These are phyloP conservation scores for Hoplodrina ambigua DNA, from an alignment of 2,888 invertebrate species.

Conservation along the genomic window DNA sequence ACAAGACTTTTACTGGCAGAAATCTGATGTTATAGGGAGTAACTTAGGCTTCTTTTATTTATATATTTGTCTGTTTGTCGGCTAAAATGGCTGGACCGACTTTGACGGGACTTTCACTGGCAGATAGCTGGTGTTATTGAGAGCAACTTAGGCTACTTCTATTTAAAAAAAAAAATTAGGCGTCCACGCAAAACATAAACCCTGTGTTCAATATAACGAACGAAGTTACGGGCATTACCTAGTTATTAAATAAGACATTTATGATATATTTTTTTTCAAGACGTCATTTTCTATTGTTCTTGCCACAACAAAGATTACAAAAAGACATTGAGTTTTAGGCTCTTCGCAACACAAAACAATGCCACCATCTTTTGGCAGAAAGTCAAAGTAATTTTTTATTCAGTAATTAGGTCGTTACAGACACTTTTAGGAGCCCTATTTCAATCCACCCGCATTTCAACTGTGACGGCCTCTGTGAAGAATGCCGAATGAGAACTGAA, in stretches of 20 bases:
- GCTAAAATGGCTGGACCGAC: too few relatives aligned
- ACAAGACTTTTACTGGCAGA: too few relatives aligned
- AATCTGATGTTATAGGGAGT: too few relatives aligned
- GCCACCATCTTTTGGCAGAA: conserved; percentile 24
- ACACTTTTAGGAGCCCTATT: conserved; percentile 40
- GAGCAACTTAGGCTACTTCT: too few relatives aligned
- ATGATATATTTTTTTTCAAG: conserved; percentile 3
- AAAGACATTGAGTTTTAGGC: conserved; percentile 25
- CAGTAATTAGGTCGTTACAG: conserved; percentile 55
- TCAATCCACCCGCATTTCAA: conserved; percentile 49
- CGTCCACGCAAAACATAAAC: too few relatives aligned
- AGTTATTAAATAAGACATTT: conserved; percentile 22
- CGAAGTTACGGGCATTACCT: too few relatives aligned
- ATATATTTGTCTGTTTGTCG: too few relatives aligned
- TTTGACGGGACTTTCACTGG: too few relatives aligned
- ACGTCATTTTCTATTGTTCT: conserved; percentile 22
- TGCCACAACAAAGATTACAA: conserved; percentile 29
- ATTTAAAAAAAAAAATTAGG: too few relatives aligned
- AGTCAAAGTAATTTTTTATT: conserved; percentile 54
- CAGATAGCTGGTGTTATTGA: too few relatives aligned
- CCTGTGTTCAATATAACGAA: too few relatives aligned
- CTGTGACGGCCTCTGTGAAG: conserved; percentile 22
- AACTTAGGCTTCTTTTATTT: too few relatives aligned
- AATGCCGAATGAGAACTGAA: conserved; percentile 15
- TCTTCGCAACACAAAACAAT: conserved; percentile 35